Evolutionary conservation across 1,140 invertebrate genomes (phyloP), one percentile per base, ranked within the genome.

Genomic region (Tetramorium alpestre): DNA sequence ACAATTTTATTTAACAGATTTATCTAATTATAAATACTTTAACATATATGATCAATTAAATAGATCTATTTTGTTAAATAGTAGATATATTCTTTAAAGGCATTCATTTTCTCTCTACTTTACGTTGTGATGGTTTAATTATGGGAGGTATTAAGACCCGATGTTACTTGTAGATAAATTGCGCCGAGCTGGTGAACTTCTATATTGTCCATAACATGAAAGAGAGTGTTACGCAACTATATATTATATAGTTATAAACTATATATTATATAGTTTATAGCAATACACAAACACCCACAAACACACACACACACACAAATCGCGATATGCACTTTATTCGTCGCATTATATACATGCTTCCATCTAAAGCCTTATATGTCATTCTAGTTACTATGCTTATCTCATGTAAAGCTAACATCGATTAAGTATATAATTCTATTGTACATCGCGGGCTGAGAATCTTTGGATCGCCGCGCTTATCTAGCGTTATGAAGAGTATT

Each of bases 281-380:
- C 33, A 33, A 33, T 33, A 33, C 33, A 33, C 33, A 4, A 4
- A 33, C 33, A 33, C 33, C 3, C 33, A 33, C 33, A 33, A 33
- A 33, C 28, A 33, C 33, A 33, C 33, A 33, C 33, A 33, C 33
- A 33, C 33, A 33, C 3, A 33, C 33, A 33, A 33, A n/a, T 58
- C 41, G 41, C 33, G 22, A 89, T 47, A 62, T 25, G 75, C 54
- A 65, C 72, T 87, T 91, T 80, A 86, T 33, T 85, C 28, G 72
- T 85, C 72, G 81, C 56, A 72, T 89, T 88, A 85, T 82, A 90
- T 86, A 93, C 78, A 93, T 92, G 93, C 93, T 94, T 94, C 91
- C 92, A 93, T 93, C 89, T 91, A 92, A 90, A 94, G 93, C 93
- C 93, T 94, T 94, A 93, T 88, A 70, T 92, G 87, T 86, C 86